Conservation (phyloP, 2,797 vertebrate genomes). For the Phoxinus dragarum region DNA sequence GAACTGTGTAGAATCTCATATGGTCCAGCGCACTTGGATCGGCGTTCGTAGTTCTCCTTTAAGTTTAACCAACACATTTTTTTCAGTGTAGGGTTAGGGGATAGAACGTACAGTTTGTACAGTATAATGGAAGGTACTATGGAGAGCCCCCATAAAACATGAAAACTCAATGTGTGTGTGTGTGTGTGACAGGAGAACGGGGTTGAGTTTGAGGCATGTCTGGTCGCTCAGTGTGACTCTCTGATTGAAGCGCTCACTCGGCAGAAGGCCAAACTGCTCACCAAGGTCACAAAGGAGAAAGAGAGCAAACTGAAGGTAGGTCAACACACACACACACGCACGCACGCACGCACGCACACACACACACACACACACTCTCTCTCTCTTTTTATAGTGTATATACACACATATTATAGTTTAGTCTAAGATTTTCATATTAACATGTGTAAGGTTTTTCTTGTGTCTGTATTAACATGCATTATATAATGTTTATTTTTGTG, state of each 20-base stretch:
- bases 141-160: background rate
- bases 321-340: conserved; percentile 1
- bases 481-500: background rate
- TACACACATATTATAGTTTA: background rate
- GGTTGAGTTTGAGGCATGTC: conserved; percentile 94
- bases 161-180: conserved; percentile 15
- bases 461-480: background rate
- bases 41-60: too few relatives aligned
- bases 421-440: too few relatives aligned
- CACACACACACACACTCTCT: background rate
- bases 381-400: too few relatives aligned
- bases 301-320: conserved; percentile 96
- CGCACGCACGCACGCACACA: conserved; percentile 18
- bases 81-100: background rate
- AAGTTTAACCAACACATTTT: too few relatives aligned
- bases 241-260: conserved; percentile 93
- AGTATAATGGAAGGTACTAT: background rate
- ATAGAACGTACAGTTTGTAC: background rate
- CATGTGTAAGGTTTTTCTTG: too few relatives aligned
- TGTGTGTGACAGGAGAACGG: conserved; percentile 88
- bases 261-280: conserved; percentile 97
- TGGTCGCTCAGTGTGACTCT: conserved; percentile 97
- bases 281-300: conserved; percentile 96
- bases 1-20: too few relatives aligned
- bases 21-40: too few relatives aligned